These are phyloP conservation scores for Diplolepis rosae DNA, from an alignment of 2,888 invertebrate genomes.

Conservation along the genomic window DNA sequence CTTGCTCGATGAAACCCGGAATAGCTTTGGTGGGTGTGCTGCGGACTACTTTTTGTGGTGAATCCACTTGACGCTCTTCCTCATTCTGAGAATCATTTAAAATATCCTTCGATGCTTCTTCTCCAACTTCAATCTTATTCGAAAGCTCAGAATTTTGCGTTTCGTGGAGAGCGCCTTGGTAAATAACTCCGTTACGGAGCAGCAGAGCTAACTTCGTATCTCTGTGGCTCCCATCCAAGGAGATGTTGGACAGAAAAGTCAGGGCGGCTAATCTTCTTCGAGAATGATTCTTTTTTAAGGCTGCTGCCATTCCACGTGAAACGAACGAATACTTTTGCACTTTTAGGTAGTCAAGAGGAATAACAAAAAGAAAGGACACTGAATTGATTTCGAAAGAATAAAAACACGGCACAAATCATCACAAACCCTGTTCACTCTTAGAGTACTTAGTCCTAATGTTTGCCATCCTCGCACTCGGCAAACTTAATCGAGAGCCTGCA, in stretches of 20 bases:
- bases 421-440: conserved; percentile 17
- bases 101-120: conserved; percentile 31
- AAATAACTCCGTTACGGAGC: conserved; percentile 71
- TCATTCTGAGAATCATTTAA: conserved; percentile 34
- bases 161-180: conserved; percentile 23
- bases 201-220: conserved; percentile 79
- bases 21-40: conserved; percentile 79
- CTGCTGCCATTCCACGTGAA: conserved; percentile 75
- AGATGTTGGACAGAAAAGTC: conserved; percentile 95
- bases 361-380: background rate
- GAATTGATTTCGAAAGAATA: conserved; percentile 12
- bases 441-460: conserved; percentile 22
- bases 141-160: conserved; percentile 30
- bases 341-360: background rate
- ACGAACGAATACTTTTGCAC: conserved; percentile 4
- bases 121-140: conserved; percentile 14
- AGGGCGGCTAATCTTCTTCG: conserved; percentile 92
- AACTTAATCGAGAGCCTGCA: background rate
- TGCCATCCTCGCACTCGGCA: conserved; percentile 10
- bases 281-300: conserved; percentile 79
- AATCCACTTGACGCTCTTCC: conserved; percentile 22
- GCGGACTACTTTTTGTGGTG: background rate
- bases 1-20: conserved; percentile 65
- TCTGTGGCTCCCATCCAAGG: conserved; percentile 91
- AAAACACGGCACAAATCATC: conserved; percentile 21